A percentile compares a stretch with the other conserved stretches of the same genome.
phyloP scores from a whole-genome alignment of 2,888 invertebrate species.

The Acleris sparsana region DNA sequence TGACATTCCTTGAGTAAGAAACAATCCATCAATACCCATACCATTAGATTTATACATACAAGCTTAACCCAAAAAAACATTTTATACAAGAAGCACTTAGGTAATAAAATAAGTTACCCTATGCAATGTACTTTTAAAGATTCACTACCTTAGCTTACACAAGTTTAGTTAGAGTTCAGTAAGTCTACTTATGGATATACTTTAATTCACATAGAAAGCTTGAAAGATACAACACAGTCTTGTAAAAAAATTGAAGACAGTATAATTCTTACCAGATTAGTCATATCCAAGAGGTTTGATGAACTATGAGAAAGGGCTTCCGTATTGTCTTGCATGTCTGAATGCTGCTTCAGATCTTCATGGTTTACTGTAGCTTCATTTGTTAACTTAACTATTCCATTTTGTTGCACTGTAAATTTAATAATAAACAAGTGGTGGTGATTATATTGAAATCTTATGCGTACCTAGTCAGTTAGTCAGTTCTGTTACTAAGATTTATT shows the following conservation, averaged over 20 bases:
- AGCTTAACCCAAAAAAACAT: too few species aligned
- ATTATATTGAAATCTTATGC: background rate
- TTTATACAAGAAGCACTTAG: too few species aligned
- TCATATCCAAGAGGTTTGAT: slow-evolving; percentile 69
- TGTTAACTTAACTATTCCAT: slow-evolving; percentile 58
- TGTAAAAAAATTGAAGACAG: slow-evolving; percentile 1
- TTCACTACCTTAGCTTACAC: too few species aligned
- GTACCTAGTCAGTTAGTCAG: too few species aligned
- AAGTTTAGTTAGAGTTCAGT: too few species aligned
- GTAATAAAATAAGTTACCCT: too few species aligned
- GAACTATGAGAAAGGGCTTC: slow-evolving; percentile 69
- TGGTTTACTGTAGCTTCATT: slow-evolving; percentile 55
- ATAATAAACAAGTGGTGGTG: background rate
- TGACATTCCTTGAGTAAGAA: too few species aligned
- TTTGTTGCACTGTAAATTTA: slow-evolving; percentile 60
- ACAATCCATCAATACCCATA: too few species aligned
- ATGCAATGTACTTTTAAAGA: too few species aligned
- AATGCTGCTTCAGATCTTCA: slow-evolving; percentile 54
- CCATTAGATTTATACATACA: too few species aligned
- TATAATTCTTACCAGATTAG: slow-evolving; percentile 63
- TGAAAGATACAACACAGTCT: background rate
- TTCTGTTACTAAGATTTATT: too few species aligned
- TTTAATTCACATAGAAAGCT: background rate
- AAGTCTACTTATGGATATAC: too few species aligned
- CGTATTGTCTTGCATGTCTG: slow-evolving; percentile 64